Evolutionary conservation across 2,888 invertebrate genomes (phyloP).

Genomic region (Julus scandinavius): DNA sequence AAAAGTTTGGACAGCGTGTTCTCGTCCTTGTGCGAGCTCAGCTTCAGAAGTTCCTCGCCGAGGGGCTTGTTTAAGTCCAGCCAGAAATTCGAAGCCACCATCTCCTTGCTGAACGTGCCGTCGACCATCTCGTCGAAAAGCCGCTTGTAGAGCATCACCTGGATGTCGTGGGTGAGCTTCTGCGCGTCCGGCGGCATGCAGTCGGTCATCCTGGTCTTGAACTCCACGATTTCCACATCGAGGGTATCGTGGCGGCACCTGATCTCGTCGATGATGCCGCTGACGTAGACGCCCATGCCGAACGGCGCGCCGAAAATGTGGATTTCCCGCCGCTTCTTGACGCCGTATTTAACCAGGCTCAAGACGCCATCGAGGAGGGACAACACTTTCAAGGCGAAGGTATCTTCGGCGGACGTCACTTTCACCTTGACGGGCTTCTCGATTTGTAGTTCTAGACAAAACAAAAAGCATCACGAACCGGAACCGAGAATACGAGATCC

Average conservation of each 20-base stretch:
- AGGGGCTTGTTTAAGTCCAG: background rate
- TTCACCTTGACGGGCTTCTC: background rate
- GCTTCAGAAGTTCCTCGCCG: background rate
- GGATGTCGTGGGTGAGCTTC: slow-evolving; percentile 44
- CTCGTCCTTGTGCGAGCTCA: background rate
- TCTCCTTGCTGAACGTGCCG: slow-evolving; percentile 3
- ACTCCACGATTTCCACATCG: slow-evolving; percentile 40
- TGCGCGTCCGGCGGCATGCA: slow-evolving; percentile 30
- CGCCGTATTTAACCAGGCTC: background rate
- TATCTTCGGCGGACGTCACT: slow-evolving; percentile 31
- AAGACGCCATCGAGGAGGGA: background rate
- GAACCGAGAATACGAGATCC: background rate
- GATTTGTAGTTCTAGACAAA: slow-evolving; percentile 48
- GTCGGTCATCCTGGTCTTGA: slow-evolving; percentile 39
- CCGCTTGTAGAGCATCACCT: slow-evolving; percentile 53
- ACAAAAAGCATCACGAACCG: background rate
- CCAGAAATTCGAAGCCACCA: background rate
- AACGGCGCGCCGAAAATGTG: slow-evolving; percentile 50
- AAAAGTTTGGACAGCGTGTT: slow-evolving; percentile 39
- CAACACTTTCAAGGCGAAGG: slow-evolving; percentile 41
- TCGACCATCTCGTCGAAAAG: slow-evolving; percentile 49
- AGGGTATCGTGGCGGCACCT: background rate
- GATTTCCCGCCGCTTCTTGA: background rate
- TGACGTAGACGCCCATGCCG: slow-evolving; percentile 47
- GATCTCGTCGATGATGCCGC: slow-evolving; percentile 50